Evolutionary conservation across 2,888 invertebrate species (phyloP), one percentile per base, ranked within the genome.

Genomic region (Agrilus biguttatus): DNA sequence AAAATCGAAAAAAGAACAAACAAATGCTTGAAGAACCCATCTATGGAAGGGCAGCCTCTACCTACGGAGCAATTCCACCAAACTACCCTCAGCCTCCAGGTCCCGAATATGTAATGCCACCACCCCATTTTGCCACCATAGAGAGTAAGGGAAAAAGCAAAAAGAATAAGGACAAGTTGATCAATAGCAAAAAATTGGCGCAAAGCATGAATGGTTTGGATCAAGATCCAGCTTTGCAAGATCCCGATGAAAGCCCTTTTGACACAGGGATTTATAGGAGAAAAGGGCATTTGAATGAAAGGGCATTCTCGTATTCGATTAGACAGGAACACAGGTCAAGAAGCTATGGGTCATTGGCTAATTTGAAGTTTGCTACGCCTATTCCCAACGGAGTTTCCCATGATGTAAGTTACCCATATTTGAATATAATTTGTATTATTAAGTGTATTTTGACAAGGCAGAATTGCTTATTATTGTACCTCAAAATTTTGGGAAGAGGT

Each of bases 271-370:
- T 91, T 49, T 91, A 91, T 61, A 73, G 87, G 55, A 83, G 89
- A 60, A 90, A 91, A 58, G 91, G 91, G 0, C 91, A 92, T 58
- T 67, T 92, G 51, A 92, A 92, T 66, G 92, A 92, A 64, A 73
- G 91, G 41, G 92, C 92, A 19, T 92, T 92, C 62, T 89, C 89
- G 44, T 91, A 92, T 68, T 91, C 91, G 53, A 92, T 92, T 59
- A 72, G 92, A 44, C 91, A 92, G 63, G 92, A 92, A 63, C 91
- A 92, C 62, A 77, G 92, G 51, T 90, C 90, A 62, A 75, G 92
- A 47, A 91, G 90, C 57, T 91, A 92, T 65, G 91, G 91, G 46
- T 89, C 89, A 46, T 71, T 92, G 62, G 89, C 91, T 47, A 91
- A 90, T 61, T 70, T 92, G 48, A 89, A 90, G 62, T 91, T 91